Evolutionary conservation across 2,113 vertebrate species (phyloP).

Genomic region (Atherinomorus stipes): DNA sequence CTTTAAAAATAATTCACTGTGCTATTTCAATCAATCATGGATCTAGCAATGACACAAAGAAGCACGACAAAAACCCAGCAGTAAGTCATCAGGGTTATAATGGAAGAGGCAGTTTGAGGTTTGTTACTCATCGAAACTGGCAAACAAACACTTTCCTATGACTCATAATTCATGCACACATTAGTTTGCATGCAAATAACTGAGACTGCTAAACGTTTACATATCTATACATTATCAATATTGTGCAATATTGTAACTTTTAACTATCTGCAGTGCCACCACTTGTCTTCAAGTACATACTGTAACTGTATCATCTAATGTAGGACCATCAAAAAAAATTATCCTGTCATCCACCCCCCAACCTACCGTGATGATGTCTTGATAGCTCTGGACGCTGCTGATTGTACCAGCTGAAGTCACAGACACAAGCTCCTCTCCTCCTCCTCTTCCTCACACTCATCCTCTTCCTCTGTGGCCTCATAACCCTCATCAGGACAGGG

Average conservation of each 20-base stretch:
- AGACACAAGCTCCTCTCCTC: slow-evolving; percentile 69
- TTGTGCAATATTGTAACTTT: no score
- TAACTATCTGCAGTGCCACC: no score
- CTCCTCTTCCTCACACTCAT: slow-evolving; percentile 81
- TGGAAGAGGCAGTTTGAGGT: background rate
- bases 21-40: background rate
- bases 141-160: background rate
- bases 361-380: slow-evolving; percentile 89
- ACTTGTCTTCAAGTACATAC: no score
- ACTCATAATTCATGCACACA: background rate
- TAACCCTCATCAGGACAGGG: slow-evolving; percentile 93
- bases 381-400: slow-evolving; percentile 84
- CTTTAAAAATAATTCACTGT: background rate
- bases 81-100: background rate
- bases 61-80: background rate
- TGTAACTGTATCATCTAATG: background rate
- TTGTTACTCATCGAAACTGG: background rate
- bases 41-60: background rate
- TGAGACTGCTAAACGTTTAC: background rate
- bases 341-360: background rate
- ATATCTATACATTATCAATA: background rate
- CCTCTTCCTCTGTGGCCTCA: slow-evolving; percentile 92
- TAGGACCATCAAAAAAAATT: background rate
- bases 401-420: slow-evolving; percentile 28
- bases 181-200: background rate